Evolutionary conservation across 2,797 vertebrate genomes (phyloP), one percentile per base, ranked within the genome.

Genomic region (Sebastiscus albofasciatus): DNA sequence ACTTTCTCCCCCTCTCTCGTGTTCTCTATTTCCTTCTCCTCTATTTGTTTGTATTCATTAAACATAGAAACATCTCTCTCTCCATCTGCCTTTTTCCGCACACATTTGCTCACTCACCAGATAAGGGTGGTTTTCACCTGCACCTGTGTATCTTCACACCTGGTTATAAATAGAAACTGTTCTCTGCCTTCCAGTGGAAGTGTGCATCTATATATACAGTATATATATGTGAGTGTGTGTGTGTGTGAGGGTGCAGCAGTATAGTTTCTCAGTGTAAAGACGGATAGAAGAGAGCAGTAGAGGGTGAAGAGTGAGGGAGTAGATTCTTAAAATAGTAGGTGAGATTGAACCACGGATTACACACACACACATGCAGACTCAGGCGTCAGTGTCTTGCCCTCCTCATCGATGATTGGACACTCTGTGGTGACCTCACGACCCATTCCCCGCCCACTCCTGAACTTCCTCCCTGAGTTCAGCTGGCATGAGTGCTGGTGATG

Each of bases 241-340:
- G 62, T 79, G 55, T 59, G 68, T 26, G 31, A n/a, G 62, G 27
- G 60, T 27, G 59, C 33, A 60, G 29, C 33, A 77, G 65, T 42
- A 26, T 29, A 61, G 70, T 75, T 77, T 69, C 58, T 71, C 65
- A 78, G 46, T 77, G 49, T 67, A 82, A 68, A 77, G 77, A 80
- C 33, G 8, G 77, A 86, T 71, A n/a, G 36, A 62, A 83, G 77
- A 67, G 84, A 71, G 75, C 74, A 67, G 69, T 5, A 31, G 75
- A 80, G 72, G 86, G 75, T 56, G 77, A 83, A 72, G 86, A 68
- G 78, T 88, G 87, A 91, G 72, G 68, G 84, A 88, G 87, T 80
- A 61, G 72, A 56, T 83, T 91, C 94, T 92, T 83, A 94, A 95
- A 95, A 95, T 95, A 95, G 94, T 77, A 90, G 87, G 87, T 90